These are phyloP conservation scores for Empidonax alnorum DNA, from an alignment of 2,113 vertebrate species.

Conservation along the genomic window DNA sequence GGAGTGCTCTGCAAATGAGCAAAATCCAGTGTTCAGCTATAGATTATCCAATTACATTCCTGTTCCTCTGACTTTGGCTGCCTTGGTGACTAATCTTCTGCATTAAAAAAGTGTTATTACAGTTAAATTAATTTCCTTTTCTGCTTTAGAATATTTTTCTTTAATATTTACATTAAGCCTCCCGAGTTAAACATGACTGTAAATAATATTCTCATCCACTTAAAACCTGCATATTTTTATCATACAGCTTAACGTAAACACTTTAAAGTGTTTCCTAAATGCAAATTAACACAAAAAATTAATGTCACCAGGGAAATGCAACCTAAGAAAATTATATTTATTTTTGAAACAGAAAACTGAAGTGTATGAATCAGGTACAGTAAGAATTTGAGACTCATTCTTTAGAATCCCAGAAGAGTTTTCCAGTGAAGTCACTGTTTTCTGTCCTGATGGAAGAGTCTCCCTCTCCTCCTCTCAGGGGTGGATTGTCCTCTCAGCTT, in stretches of 20 bases:
- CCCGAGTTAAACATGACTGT: background rate
- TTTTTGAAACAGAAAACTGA: background rate
- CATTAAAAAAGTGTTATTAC: background rate
- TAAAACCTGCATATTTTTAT: background rate
- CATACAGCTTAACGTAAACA: background rate
- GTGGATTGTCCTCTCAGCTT: background rate
- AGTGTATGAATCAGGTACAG: background rate
- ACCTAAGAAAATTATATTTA: fast-evolving
- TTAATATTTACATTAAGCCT: background rate
- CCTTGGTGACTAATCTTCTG: background rate
- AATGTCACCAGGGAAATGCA: background rate
- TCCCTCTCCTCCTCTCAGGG: background rate
- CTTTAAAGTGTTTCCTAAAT: background rate
- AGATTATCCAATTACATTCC: background rate
- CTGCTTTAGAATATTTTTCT: background rate
- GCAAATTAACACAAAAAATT: background rate
- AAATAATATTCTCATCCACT: background rate
- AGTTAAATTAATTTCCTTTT: background rate
- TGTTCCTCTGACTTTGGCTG: background rate
- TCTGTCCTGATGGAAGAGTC: background rate
- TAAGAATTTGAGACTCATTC: background rate
- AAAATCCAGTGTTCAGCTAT: background rate
- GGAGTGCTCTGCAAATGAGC: background rate
- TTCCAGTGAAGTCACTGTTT: background rate
- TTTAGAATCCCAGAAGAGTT: background rate